phyloP scores from a whole-genome alignment of 64 coral and sea anemone genomes.

The Pocillopora damicornis region DNA sequence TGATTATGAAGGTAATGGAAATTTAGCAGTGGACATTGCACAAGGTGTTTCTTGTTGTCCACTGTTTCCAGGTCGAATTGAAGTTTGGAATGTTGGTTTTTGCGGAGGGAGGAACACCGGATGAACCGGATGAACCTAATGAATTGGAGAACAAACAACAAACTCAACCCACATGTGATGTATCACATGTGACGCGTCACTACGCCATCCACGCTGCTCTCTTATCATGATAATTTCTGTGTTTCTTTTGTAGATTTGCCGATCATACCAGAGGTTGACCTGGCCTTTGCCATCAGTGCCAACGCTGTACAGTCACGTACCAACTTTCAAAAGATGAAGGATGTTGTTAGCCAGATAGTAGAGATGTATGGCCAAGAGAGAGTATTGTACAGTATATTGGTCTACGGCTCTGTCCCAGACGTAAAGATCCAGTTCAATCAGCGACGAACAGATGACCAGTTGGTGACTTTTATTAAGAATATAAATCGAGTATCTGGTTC shows the following conservation, averaged over 20 bases:
- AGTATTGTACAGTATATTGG: constrained; percentile 56
- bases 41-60: too few species aligned
- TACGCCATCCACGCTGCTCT: neutral
- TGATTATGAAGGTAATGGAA: too few species aligned
- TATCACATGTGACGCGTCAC: neutral
- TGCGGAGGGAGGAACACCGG: too few species aligned
- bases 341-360: constrained; percentile 37
- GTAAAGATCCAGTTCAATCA: constrained; percentile 31
- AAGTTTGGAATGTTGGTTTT: too few species aligned
- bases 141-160: too few species aligned
- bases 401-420: constrained; percentile 48
- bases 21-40: too few species aligned
- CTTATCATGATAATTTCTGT: neutral
- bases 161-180: neutral
- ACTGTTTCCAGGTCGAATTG: too few species aligned
- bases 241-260: constrained; percentile 18
- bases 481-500: neutral
- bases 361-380: constrained; percentile 49
- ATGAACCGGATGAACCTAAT: too few species aligned
- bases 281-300: constrained; percentile 78
- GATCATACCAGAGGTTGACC: constrained; percentile 48
- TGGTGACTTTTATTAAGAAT: constrained; percentile 17
- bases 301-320: neutral
- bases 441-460: neutral
- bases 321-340: constrained; percentile 62